These are phyloP conservation scores for Cloeon dipterum DNA, from an alignment of 2,888 invertebrate genomes.

Conservation along the genomic window DNA sequence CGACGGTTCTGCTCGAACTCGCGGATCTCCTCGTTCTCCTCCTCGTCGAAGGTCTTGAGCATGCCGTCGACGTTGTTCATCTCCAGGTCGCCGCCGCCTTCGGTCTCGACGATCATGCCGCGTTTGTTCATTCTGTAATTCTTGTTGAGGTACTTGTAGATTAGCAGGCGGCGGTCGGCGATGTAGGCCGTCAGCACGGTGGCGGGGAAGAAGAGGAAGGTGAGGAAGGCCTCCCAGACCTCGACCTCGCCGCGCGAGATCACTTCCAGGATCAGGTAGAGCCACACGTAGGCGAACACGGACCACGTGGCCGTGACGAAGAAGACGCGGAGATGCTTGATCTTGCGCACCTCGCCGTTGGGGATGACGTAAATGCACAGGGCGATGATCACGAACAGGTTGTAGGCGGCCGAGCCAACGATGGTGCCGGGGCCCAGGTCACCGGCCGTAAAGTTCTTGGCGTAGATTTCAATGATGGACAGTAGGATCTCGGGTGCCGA, in stretches of 20 bases:
- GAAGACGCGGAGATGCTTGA: slow-evolving; percentile 91
- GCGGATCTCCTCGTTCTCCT: slow-evolving; percentile 27
- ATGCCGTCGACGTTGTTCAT: slow-evolving; percentile 26
- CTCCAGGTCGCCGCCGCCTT: slow-evolving; percentile 41
- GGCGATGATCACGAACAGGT: slow-evolving; percentile 92
- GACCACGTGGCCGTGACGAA: slow-evolving; percentile 96
- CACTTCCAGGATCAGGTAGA: slow-evolving; percentile 80
- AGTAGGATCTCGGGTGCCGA: slow-evolving; percentile 95
- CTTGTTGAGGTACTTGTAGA: slow-evolving; percentile 72
- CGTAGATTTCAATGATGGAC: slow-evolving; percentile 94
- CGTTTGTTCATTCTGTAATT: slow-evolving; percentile 75
- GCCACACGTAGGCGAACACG: slow-evolving; percentile 95
- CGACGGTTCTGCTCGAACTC: slow-evolving; percentile 81
- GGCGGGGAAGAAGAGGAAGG: slow-evolving; percentile 88
- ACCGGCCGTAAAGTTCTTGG: slow-evolving; percentile 84
- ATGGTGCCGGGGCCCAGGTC: slow-evolving; percentile 96
- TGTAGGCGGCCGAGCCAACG: slow-evolving; percentile 97
- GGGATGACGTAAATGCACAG: slow-evolving; percentile 84
- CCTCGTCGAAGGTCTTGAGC: slow-evolving; percentile 26
- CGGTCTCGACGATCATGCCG: slow-evolving; percentile 73
- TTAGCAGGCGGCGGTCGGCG: slow-evolving; percentile 67
- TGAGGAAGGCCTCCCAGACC: slow-evolving; percentile 94
- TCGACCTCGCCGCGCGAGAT: slow-evolving; percentile 72
- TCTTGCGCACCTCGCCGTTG: slow-evolving; percentile 70
- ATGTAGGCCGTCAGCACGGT: slow-evolving; percentile 93